These are phyloP conservation scores for Tethya wilhelma DNA, from an alignment of 37 sponge, comb jelly and placozoan genomes.

Conservation along the genomic window DNA sequence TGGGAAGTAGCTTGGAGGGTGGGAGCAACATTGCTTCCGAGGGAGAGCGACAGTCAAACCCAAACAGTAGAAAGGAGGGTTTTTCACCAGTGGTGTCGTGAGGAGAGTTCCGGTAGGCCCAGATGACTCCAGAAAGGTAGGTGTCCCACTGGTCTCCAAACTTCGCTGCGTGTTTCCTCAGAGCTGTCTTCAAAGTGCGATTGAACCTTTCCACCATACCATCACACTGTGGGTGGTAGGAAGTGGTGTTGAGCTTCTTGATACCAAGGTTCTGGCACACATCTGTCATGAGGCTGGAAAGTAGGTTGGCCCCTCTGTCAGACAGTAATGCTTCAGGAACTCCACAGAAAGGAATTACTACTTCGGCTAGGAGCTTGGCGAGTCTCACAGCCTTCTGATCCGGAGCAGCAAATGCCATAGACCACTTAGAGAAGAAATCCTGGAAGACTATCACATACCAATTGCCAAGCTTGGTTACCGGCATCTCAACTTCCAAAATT, in stretches of 20 bases:
- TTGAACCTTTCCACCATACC: slow-evolving; percentile 40
- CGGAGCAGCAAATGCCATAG: slow-evolving; percentile 1
- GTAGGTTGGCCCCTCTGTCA: slow-evolving; percentile 32
- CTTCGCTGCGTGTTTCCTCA: slow-evolving; percentile 24
- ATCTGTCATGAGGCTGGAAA: slow-evolving; percentile 27
- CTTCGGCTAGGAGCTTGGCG: slow-evolving; percentile 18
- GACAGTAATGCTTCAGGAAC: slow-evolving; percentile 40
- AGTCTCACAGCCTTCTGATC: slow-evolving; percentile 26
- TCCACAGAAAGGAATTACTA: slow-evolving; percentile 32
- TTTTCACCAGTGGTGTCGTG: slow-evolving; percentile 48
- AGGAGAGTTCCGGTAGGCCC: slow-evolving; percentile 48
- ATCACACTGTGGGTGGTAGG: slow-evolving; percentile 23
- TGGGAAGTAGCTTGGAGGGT: neutral
- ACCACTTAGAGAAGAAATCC: slow-evolving; percentile 20
- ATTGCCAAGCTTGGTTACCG: slow-evolving; percentile 4
- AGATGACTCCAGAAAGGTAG: slow-evolving; percentile 32
- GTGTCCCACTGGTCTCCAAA: slow-evolving; percentile 38
- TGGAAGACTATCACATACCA: neutral
- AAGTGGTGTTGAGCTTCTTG: slow-evolving; percentile 1
- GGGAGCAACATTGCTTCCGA: slow-evolving; percentile 21
- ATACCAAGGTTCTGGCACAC: slow-evolving; percentile 30
- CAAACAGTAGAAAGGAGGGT: slow-evolving; percentile 47
- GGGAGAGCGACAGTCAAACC: slow-evolving; percentile 22
- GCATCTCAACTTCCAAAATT: slow-evolving; percentile 10
- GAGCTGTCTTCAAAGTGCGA: slow-evolving; percentile 15